Percentiles rank a stretch among this genome's conserved stretches.
Conservation (phyloP, 2,888 invertebrate genomes). For the Auanema freiburgensis region DNA sequence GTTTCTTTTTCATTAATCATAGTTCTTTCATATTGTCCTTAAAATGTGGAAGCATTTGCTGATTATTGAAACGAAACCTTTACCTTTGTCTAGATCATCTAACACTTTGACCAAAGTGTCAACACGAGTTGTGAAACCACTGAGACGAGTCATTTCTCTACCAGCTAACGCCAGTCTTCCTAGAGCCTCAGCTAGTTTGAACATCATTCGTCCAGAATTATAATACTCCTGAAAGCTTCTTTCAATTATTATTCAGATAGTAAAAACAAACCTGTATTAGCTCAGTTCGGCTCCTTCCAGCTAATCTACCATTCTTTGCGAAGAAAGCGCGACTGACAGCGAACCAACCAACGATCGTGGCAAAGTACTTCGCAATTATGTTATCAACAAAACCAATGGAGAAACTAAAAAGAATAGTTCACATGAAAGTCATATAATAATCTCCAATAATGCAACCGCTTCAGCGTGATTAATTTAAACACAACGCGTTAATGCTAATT, state of each 20-base stretch:
- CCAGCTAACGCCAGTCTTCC: constrained; percentile 92
- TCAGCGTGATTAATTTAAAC: no score
- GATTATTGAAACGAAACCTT: constrained; percentile 55
- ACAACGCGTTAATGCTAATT: no score
- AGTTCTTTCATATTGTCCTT: constrained; percentile 44
- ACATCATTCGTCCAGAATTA: constrained; percentile 91
- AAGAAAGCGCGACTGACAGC: constrained; percentile 83
- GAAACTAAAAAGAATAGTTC: constrained; percentile 46
- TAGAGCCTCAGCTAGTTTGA: constrained; percentile 94
- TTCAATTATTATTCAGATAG: background rate
- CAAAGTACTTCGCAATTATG: constrained; percentile 91
- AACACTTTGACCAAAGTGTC: constrained; percentile 85
- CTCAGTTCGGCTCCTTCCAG: no score
- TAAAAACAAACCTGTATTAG: constrained; percentile 75
- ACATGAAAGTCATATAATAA: background rate
- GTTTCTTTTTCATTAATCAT: constrained; percentile 34
- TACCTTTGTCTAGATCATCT: constrained; percentile 72
- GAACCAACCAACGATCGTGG: constrained; percentile 88
- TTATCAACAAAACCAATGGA: constrained; percentile 91
- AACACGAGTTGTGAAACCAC: constrained; percentile 90
- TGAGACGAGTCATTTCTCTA: constrained; percentile 85
- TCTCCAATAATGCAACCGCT: no score
- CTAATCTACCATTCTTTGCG: constrained; percentile 69
- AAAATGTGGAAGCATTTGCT: constrained; percentile 1
- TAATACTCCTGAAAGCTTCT: constrained; percentile 78